A percentile compares a stretch with the other conserved stretches of the same genome.
Conservation (phyloP, 2,113 vertebrate genomes). For the Myrmophylax atrothorax region DNA sequence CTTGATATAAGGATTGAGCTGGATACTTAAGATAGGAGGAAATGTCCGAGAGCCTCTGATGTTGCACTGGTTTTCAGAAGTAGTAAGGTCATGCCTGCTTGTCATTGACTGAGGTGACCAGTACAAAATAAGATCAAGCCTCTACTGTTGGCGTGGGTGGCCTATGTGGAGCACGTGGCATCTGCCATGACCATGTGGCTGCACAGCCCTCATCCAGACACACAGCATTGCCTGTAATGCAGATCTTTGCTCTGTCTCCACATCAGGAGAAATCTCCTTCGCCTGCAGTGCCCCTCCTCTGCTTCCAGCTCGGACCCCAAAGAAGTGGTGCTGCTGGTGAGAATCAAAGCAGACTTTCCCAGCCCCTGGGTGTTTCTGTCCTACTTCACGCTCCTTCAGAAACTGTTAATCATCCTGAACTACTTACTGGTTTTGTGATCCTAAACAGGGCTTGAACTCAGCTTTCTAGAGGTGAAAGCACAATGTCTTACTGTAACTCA, state of each 20-base stretch:
- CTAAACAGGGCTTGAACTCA: constrained; percentile 56
- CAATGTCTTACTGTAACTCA: constrained; percentile 62
- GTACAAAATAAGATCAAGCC: neutral
- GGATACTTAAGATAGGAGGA: neutral
- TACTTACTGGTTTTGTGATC: constrained; percentile 55
- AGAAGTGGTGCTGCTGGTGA: neutral
- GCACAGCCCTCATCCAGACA: neutral
- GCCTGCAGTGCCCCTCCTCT: neutral
- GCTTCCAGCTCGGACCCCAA: neutral
- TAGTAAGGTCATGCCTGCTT: neutral
- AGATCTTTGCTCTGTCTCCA: neutral
- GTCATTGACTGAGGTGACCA: neutral
- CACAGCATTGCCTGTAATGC: neutral
- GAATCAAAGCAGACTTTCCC: neutral
- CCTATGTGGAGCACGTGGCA: neutral
- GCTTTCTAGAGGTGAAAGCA: constrained; percentile 63
- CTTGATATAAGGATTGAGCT: neutral
- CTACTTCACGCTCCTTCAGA: neutral
- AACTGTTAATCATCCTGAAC: constrained; percentile 43
- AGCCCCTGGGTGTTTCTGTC: neutral
- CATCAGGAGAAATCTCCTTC: neutral
- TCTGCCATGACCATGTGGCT: accelerated
- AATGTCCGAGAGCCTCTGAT: neutral
- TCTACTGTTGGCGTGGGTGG: accelerated
- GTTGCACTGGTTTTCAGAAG: neutral